phyloP scores from a whole-genome alignment of 2,888 invertebrate species.

The Phengaris arion region DNA sequence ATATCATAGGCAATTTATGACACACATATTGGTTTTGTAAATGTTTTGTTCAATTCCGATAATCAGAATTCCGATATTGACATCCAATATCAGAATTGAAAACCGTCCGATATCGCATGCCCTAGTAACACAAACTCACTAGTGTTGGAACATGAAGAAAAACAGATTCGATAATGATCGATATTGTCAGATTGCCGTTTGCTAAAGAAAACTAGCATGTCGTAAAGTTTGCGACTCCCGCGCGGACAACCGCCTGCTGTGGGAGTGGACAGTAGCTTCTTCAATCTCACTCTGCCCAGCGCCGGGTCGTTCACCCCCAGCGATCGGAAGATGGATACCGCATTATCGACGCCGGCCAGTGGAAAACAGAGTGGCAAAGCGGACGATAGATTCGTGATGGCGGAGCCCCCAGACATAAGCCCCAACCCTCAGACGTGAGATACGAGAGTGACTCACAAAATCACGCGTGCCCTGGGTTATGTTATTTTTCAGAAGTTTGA shows the following conservation, averaged over 20 bases:
- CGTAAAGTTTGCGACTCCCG: conserved; percentile 66
- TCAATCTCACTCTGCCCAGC: conserved; percentile 73
- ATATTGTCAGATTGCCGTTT: conserved; percentile 74
- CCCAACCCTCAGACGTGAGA: conserved; percentile 78
- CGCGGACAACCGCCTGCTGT: conserved; percentile 69
- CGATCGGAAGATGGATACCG: conserved; percentile 44
- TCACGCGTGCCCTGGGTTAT: conserved; percentile 50
- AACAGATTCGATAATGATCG: conserved; percentile 41
- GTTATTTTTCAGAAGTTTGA: conserved; percentile 28
- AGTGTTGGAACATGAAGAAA: conserved; percentile 16
- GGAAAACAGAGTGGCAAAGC: conserved; percentile 33
- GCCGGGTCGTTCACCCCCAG: conserved; percentile 62
- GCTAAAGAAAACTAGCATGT: conserved; percentile 68
- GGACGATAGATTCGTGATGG: conserved; percentile 52
- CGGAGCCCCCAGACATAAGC: conserved; percentile 63
- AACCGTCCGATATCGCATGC: too few relatives aligned
- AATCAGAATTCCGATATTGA: too few relatives aligned
- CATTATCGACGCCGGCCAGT: conserved; percentile 31
- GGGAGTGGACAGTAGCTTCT: conserved; percentile 62
- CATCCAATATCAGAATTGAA: too few relatives aligned
- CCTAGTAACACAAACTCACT: background rate
- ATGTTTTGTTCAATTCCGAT: too few relatives aligned
- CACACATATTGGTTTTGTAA: too few relatives aligned
- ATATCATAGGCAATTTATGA: too few relatives aligned
- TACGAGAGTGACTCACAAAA: conserved; percentile 50